A percentile compares a stretch with the other conserved stretches of the same genome.
Conservation (phyloP, 2,888 invertebrate species). For the Drosophila subquinaria region DNA sequence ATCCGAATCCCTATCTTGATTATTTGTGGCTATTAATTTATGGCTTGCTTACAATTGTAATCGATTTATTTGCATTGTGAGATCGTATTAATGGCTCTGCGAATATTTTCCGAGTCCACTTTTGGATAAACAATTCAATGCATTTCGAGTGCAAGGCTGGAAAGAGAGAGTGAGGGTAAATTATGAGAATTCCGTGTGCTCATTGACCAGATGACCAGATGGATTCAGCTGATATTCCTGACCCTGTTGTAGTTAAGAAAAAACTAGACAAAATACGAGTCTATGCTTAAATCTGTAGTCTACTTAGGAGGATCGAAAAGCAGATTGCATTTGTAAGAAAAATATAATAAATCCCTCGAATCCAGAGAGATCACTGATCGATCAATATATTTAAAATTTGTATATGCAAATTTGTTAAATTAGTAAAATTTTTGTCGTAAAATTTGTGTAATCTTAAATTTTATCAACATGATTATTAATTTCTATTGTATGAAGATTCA, state of each 20-base stretch:
- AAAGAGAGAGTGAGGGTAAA: neutral
- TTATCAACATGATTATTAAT: slow-evolving; percentile 45
- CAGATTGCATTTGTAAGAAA: no score
- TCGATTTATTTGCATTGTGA: slow-evolving; percentile 65
- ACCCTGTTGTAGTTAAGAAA: slow-evolving; percentile 14
- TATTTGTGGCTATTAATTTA: slow-evolving; percentile 51
- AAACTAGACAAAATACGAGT: neutral
- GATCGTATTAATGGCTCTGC: slow-evolving; percentile 59
- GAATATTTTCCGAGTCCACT: slow-evolving; percentile 54
- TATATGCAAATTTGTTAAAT: slow-evolving; percentile 25
- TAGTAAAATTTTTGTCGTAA: slow-evolving; percentile 21
- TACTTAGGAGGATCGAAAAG: slow-evolving; percentile 2
- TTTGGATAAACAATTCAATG: slow-evolving; percentile 39
- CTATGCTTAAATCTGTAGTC: neutral
- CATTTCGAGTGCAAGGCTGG: slow-evolving; percentile 42
- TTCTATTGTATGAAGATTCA: slow-evolving; percentile 2
- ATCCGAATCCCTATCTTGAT: slow-evolving; percentile 27
- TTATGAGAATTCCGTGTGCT: slow-evolving; percentile 15
- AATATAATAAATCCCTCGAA: no score
- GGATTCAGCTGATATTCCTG: slow-evolving; percentile 13
- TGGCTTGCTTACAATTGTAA: slow-evolving; percentile 41
- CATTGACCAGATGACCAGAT: slow-evolving; percentile 19
- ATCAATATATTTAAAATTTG: neutral
- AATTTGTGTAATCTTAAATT: slow-evolving; percentile 2
- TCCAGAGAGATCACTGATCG: no score